These are phyloP conservation scores for Drosophila maculinotata DNA, from an alignment of 2,888 invertebrate genomes.

Conservation along the genomic window DNA sequence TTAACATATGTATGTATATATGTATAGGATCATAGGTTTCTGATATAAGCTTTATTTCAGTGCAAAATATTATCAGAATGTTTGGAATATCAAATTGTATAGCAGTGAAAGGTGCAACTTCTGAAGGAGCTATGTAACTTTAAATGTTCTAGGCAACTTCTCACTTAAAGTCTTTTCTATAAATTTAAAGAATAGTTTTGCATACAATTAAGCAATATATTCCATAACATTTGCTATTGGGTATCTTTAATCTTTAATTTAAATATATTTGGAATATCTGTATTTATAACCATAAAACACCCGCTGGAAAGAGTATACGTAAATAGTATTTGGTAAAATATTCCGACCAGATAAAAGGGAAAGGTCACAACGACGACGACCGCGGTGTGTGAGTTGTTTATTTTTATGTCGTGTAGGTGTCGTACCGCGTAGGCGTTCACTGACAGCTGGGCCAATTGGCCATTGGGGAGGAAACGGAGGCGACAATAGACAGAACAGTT, in stretches of 20 bases:
- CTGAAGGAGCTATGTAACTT: too few species aligned
- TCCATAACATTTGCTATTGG: too few species aligned
- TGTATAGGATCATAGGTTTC: slow-evolving; percentile 6
- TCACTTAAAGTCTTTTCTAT: too few species aligned
- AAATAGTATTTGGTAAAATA: slow-evolving; percentile 2
- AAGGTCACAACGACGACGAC: slow-evolving; percentile 30
- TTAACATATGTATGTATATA: slow-evolving; percentile 50
- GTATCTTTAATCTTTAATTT: too few species aligned
- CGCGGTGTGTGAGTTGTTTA: slow-evolving; percentile 8
- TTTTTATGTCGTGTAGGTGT: slow-evolving; percentile 24
- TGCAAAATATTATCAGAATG: neutral
- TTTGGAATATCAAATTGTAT: too few species aligned
- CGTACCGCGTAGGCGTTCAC: slow-evolving; percentile 42
- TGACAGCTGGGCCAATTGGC: slow-evolving; percentile 57
- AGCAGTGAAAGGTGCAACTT: too few species aligned
- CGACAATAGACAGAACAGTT: slow-evolving; percentile 19
- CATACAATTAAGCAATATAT: too few species aligned
- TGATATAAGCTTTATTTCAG: too few species aligned
- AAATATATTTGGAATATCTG: too few species aligned
- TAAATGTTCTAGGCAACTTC: too few species aligned
- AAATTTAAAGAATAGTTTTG: too few species aligned
- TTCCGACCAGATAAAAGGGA: slow-evolving; percentile 25
- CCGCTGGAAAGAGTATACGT: slow-evolving; percentile 1
- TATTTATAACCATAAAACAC: too few species aligned
- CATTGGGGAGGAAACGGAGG: slow-evolving; percentile 22